Percentiles rank a stretch among this genome's conserved stretches.
phyloP scores from a whole-genome alignment of 2,113 vertebrate genomes.

The Pluvialis apricaria region DNA sequence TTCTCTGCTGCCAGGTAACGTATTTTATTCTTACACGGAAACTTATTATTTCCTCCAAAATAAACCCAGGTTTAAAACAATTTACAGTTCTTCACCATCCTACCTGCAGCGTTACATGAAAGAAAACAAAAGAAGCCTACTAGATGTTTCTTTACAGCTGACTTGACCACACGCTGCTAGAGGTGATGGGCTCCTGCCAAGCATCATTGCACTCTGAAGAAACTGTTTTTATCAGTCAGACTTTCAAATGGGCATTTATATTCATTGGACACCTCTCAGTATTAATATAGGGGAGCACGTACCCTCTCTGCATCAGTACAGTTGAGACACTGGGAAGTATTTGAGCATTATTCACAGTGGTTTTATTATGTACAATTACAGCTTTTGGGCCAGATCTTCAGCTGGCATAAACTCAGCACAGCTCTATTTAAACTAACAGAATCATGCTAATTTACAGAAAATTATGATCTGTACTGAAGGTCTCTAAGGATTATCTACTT shows the following conservation, averaged over 20 bases:
- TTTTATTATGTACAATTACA: slow-evolving; percentile 31
- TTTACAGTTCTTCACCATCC: neutral
- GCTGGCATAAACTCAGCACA: slow-evolving; percentile 14
- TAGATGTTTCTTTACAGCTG: neutral
- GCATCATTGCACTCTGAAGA: neutral
- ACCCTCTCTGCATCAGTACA: neutral
- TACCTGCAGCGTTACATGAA: slow-evolving; percentile 9
- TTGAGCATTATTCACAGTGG: neutral
- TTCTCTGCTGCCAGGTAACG: neutral
- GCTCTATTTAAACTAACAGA: neutral
- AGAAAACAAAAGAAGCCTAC: slow-evolving; percentile 29
- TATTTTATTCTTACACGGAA: neutral
- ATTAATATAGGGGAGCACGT: neutral
- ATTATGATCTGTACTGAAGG: neutral
- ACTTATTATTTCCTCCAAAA: neutral
- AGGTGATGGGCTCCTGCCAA: slow-evolving; percentile 49
- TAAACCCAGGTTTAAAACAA: neutral
- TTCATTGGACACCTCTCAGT: slow-evolving; percentile 2
- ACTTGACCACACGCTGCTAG: neutral
- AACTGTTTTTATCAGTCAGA: neutral
- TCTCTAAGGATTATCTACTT: slow-evolving; percentile 17
- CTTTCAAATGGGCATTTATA: slow-evolving; percentile 13
- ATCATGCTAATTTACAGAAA: slow-evolving; percentile 7
- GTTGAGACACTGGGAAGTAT: neutral
- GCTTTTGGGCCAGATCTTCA: neutral